Base-by-base conservation (phyloP, 2,797 vertebrate species). In the Okamejei kenojei region DNA sequence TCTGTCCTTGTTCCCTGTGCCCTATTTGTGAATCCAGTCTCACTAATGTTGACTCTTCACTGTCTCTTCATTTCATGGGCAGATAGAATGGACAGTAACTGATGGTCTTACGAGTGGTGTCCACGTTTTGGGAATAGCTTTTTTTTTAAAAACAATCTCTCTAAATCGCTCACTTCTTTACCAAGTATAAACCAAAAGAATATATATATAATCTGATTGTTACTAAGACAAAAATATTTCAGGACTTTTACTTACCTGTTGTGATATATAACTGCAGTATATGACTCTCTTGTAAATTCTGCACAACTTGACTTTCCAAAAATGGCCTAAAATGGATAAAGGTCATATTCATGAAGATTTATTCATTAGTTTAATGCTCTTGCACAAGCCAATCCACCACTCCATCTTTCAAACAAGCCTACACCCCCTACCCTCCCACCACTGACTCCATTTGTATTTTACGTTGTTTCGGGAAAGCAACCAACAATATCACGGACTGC, bases 231-330 rank as follows among this genome's bases (percentile, higher is more conserved):
- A 26, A 63, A 63, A 86, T n/a, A 35, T 35, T 65, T 35, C 7
- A 32, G 19, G 82, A 86, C 2, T 65, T 68, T 32, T 38, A 68
- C 96, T 95, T 95, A 99, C 99, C 98, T 97, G 97, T 99, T 99
- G 95, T 99, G 99, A 96, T 99, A 99, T 45, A 99, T 98, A 92
- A 99, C 98, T 78, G 99, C 96, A 93, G 98, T 99, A 95, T 99
- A 99, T 0, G 99, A 98, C 95, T 99, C 99, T 96, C 98, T 99
- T 94, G 97, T 96, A 95, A 98, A 99, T 95, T 99, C 99, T 93
- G 97, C 97, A 96, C 98, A 99, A 96, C 99, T 99, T 95, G 99
- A 99, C 96, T 99, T 99, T 93, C 99, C 99, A 96, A 98, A 99
- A 95, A 99, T 99, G 94, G 99, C 99, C 99, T 99, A 94, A 45